These are phyloP conservation scores for Malthinus flaveolus DNA, from an alignment of 2,888 invertebrate species.

Conservation along the genomic window DNA sequence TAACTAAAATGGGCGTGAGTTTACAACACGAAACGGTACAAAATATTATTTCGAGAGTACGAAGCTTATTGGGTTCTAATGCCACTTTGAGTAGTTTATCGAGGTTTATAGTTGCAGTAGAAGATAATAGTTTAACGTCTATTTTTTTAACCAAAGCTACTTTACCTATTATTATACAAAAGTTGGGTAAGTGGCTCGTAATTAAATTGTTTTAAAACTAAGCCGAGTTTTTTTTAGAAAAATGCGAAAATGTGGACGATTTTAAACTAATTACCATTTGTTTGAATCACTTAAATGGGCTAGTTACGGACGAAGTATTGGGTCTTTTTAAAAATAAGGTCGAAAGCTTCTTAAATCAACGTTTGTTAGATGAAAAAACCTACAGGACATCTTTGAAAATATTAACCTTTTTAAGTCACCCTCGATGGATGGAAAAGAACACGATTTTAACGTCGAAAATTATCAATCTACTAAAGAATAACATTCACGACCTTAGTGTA, in stretches of 20 bases:
- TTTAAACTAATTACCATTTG: slow-evolving; percentile 56
- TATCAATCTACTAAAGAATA: slow-evolving; percentile 49
- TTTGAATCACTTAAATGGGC: slow-evolving; percentile 51
- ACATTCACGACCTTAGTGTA: slow-evolving; percentile 49
- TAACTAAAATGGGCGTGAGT: slow-evolving; percentile 55
- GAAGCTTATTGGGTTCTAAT: slow-evolving; percentile 37
- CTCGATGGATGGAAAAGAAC: slow-evolving; percentile 55
- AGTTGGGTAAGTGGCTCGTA: slow-evolving; percentile 46
- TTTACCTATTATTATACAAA: slow-evolving; percentile 49
- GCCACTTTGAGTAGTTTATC: slow-evolving; percentile 52
- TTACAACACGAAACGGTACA: slow-evolving; percentile 47
- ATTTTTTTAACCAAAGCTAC: slow-evolving; percentile 50
- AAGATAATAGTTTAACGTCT: slow-evolving; percentile 50
- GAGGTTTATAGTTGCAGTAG: slow-evolving; percentile 53
- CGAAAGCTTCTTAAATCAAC: slow-evolving; percentile 43
- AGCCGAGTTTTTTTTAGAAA: slow-evolving; percentile 41
- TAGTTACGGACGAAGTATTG: slow-evolving; percentile 52
- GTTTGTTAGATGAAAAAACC: slow-evolving; percentile 41
- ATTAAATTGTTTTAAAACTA: not conserved
- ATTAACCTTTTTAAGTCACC: slow-evolving; percentile 54
- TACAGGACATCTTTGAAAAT: slow-evolving; percentile 45
- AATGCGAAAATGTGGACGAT: slow-evolving; percentile 49
- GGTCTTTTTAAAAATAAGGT: slow-evolving; percentile 50
- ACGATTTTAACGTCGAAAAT: slow-evolving; percentile 48
- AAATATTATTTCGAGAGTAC: slow-evolving; percentile 47